phyloP scores from a whole-genome alignment of 2,888 invertebrate species.

The Cryptus viduatorius region DNA sequence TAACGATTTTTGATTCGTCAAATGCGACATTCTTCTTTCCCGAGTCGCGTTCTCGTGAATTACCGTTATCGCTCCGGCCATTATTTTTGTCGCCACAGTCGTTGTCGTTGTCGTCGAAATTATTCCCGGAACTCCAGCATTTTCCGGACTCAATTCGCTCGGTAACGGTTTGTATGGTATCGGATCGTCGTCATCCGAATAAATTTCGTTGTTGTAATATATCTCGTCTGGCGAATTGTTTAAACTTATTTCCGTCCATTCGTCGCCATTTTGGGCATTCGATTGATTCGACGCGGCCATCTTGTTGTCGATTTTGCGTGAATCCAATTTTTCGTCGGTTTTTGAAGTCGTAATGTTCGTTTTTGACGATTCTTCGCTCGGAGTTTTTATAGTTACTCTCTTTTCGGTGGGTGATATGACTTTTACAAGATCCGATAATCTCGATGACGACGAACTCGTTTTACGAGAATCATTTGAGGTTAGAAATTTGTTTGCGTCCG shows the following conservation, averaged over 20 bases:
- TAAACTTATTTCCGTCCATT: conserved; percentile 91
- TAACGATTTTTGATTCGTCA: conserved; percentile 85
- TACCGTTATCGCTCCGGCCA: conserved; percentile 39
- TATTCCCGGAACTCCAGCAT: conserved; percentile 73
- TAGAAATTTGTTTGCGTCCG: conserved; percentile 74
- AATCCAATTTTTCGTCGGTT: conserved; percentile 68
- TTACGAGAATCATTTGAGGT: conserved; percentile 69
- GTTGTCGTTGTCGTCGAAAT: conserved; percentile 60
- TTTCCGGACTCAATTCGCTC: conserved; percentile 81
- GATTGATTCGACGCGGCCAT: conserved; percentile 50
- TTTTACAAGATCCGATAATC: conserved; percentile 78
- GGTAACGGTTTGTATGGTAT: conserved; percentile 85
- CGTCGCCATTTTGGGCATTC: conserved; percentile 85
- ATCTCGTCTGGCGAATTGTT: conserved; percentile 90
- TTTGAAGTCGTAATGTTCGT: conserved; percentile 13
- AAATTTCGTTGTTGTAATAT: conserved; percentile 87
- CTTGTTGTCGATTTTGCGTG: conserved; percentile 70
- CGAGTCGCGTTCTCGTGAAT: conserved; percentile 69
- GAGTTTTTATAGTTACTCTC: conserved; percentile 76
- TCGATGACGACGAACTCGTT: conserved; percentile 78
- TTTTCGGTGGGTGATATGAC: conserved; percentile 75
- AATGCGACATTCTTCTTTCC: conserved; percentile 76
- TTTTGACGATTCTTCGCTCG: conserved; percentile 61
- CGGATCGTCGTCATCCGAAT: conserved; percentile 84
- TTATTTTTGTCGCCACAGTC: conserved; percentile 50